phyloP scores from a whole-genome alignment of 2,113 vertebrate genomes.

The Syngnathus scovelli region DNA sequence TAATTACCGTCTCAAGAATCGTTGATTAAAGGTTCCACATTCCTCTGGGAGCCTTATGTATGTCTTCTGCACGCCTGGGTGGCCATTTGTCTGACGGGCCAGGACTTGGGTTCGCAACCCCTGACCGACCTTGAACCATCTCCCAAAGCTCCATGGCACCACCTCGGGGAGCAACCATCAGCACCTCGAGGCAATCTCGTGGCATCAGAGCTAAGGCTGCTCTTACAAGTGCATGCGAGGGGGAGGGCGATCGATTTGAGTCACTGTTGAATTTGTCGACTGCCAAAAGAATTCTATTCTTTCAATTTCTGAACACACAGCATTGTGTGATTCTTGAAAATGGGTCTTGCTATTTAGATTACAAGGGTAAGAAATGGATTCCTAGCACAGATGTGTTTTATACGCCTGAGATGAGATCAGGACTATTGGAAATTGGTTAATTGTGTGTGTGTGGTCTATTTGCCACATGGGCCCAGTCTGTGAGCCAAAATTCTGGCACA shows the following conservation, averaged over 20 bases:
- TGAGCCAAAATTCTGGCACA: neutral
- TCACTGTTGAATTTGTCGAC: neutral
- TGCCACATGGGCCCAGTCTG: no score
- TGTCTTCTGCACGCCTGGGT: conserved; percentile 14
- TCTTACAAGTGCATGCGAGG: conserved; percentile 37
- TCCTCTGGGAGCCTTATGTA: conserved; percentile 40
- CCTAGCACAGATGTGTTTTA: no score
- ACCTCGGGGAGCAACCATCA: conserved; percentile 12
- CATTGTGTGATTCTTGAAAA: no score
- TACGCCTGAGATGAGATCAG: no score
- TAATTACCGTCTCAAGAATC: conserved; percentile 63
- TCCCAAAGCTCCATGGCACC: neutral
- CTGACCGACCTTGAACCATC: conserved; percentile 5
- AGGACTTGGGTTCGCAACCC: conserved; percentile 35
- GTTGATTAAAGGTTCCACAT: conserved; percentile 53
- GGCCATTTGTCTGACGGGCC: conserved; percentile 22
- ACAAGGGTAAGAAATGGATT: no score
- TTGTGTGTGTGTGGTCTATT: no score
- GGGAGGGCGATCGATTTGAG: neutral
- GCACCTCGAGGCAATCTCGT: conserved; percentile 22
- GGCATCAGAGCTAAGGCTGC: conserved; percentile 34
- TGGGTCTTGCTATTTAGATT: no score
- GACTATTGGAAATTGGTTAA: no score
- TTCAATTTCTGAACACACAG: no score
- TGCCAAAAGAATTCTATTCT: neutral